These are phyloP conservation scores for Peromyscus melanophrys DNA, from an alignment of 2,797 vertebrate species.

Conservation along the genomic window DNA sequence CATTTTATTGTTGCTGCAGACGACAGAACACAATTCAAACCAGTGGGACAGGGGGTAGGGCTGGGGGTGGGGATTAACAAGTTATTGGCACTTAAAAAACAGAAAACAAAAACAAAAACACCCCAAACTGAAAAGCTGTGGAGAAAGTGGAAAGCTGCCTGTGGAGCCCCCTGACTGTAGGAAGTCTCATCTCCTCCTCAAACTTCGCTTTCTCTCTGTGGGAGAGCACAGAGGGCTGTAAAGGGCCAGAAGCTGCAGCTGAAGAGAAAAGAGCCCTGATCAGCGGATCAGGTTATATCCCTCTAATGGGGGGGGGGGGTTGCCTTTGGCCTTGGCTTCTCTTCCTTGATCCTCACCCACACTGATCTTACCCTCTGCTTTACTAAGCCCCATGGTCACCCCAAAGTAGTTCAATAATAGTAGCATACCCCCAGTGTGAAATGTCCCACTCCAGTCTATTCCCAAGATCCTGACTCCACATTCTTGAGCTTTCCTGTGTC, in stretches of 20 bases:
- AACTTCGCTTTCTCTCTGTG: not conserved
- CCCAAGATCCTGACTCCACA: not conserved
- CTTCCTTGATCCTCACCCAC: not conserved
- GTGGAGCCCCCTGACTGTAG: not conserved
- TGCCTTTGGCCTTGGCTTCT: not conserved
- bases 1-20: not conserved
- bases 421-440: not conserved
- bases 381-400: not conserved
- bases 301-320: not conserved
- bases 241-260: not conserved
- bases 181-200: not conserved
- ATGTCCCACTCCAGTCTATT: not conserved
- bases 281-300: not conserved
- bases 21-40: conserved; percentile 11
- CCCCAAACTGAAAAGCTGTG: not conserved
- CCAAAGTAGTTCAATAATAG: not conserved
- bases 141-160: not conserved
- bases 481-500: not conserved
- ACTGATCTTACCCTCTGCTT: not conserved
- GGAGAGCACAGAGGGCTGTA: not conserved
- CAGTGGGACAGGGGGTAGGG: not conserved
- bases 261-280: not conserved
- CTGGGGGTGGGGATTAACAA: not conserved
- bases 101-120: not conserved
- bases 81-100: not conserved